Base-by-base conservation (phyloP, 2,888 invertebrate genomes). In the Pemphredon lugubris region DNA sequence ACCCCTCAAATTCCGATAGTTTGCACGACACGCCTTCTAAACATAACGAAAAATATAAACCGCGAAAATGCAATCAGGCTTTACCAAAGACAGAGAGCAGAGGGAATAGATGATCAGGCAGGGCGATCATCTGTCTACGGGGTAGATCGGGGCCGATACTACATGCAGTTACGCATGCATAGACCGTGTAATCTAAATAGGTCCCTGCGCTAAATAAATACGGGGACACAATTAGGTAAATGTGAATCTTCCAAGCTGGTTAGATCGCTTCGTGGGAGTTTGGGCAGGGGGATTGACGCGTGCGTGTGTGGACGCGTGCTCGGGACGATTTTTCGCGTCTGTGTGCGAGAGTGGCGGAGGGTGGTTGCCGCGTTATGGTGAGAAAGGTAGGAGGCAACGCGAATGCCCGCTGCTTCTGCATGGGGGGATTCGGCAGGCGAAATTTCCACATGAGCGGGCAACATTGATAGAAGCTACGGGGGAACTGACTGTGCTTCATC, bases 381-480 rank as follows among this genome's bases (percentile, higher is more conserved):
- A 87, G 89, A 88, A 89, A 88, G 87, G 86, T 88, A 84, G 84
- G 87, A 88, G 85, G 82, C 81, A 81, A 74, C 73, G 82, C 84
- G 84, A 81, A 83, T 86, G 84, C 84, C 80, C 71, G 81, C 67
- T 75, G 83, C 79, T 85, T 83, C 82, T 84, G 82, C 85, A 85
- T 81, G 82, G 85, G 87, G 83, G 79, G 86, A 88, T 88, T 87
- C 87, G 79, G 83, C 83, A 81, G 86, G 79, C 86, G 79, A 82
- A 85, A 83, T 89, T 90, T 90, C 88, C 88, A 84, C 89, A 88
- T 89, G 89, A 89, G 86, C 82, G 87, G 80, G 72, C 83, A 85
- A 84, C 88, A 88, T 89, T 89, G 89, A 89, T 88, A 89, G 87
- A 89, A 87, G 84, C 87, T 84, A 82, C 83, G 58, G 75, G 71